Base-by-base conservation (phyloP, 2,113 vertebrate species). In the Salvelinus fontinalis region DNA sequence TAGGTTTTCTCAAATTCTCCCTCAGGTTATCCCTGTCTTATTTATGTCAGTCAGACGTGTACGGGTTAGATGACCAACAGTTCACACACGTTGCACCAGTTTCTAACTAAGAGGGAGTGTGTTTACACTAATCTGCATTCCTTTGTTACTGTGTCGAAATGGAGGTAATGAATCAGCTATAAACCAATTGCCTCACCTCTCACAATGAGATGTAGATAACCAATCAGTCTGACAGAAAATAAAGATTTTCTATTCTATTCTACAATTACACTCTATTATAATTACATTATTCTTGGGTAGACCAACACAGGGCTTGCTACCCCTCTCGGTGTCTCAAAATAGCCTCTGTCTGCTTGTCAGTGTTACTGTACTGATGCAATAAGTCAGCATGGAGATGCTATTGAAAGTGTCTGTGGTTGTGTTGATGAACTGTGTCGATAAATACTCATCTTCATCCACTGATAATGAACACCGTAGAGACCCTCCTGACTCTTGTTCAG, bases 381-480 rank as follows among this genome's bases (percentile, higher is more conserved):
- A 11, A 44, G 39, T 44, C 39, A 44, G 20, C 73, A 57, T 39
- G 22, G 16, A 71, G 69, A 44, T 20, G 39, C 18, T 77, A 77
- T 72, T 65, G 71, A 39, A 71, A 71, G 16, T 44, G 39, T 77
- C 69, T 71, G 49, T 13, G 49, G 39, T 44, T 1, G 39, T 9
- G 57, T 14, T 7, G 29, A 67, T 71, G 26, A 24, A 7, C 6
- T 31, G 73, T 60, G 24, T 24, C 65, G 71, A 74, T 70, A 67
- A 77, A 77, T 74, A 62, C 31, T 6, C 26, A n/a, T 76, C 67
- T 67, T 59, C 44, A 20, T 20, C 20, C 1, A 12, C 34, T 77
- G 75, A 24, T 49, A 83, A 74, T 71, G 60, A 76, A 60, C 11
- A 67, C 54, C 69, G 67, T 39, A 27, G 44, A 44, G 39, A 8